phyloP scores from a whole-genome alignment of 1,140 invertebrate species.

The Mactra quadrangularis region DNA sequence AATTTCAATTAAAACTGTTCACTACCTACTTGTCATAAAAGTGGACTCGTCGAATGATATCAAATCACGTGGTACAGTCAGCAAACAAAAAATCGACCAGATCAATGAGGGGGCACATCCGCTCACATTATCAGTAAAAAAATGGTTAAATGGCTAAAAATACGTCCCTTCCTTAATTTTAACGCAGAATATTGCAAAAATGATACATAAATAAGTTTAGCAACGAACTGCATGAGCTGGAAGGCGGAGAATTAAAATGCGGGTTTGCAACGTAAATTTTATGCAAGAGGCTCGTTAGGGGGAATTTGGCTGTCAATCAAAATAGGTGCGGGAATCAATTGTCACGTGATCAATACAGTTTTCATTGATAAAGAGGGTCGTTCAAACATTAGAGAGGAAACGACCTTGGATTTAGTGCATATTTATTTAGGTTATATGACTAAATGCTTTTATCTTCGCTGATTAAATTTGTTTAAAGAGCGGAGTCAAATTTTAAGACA shows the following conservation, averaged over 20 bases:
- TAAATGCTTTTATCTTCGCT: too few relatives aligned
- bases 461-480: too few relatives aligned
- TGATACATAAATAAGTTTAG: too few relatives aligned
- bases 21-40: conserved; percentile 21
- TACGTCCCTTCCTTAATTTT: too few relatives aligned
- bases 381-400: background rate
- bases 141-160: background rate
- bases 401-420: too few relatives aligned
- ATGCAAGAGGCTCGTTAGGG: conserved; percentile 16
- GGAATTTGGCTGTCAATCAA: conserved; percentile 43
- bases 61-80: conserved; percentile 43
- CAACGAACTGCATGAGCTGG: too few relatives aligned
- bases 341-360: conserved; percentile 45
- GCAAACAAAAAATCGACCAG: conserved; percentile 57
- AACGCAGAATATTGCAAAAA: too few relatives aligned
- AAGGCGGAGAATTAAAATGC: too few relatives aligned
- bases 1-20: background rate
- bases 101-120: conserved; percentile 59
- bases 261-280: too few relatives aligned
- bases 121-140: conserved; percentile 22
- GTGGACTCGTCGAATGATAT: conserved; percentile 23
- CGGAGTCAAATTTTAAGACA: too few relatives aligned
- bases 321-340: conserved; percentile 46
- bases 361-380: conserved; percentile 57
- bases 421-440: too few relatives aligned